Evolutionary conservation across 2,888 invertebrate species (phyloP).

Genomic region (Pachycephus smyrnensis): DNA sequence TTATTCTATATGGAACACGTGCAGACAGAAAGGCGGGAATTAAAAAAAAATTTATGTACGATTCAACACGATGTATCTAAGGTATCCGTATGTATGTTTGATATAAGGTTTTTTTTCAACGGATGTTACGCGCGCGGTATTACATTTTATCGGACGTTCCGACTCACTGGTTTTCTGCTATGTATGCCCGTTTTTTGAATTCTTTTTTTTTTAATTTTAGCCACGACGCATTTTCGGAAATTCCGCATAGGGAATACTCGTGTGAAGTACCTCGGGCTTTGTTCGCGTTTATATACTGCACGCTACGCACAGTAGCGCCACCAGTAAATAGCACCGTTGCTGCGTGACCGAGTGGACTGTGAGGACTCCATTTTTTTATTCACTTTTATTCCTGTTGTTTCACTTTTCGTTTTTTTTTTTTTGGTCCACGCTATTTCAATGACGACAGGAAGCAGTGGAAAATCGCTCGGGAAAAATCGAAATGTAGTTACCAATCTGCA

Average conservation of each 20-base stretch:
- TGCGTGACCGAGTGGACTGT: neutral
- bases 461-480: slow-evolving; percentile 46
- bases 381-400: neutral
- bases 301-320: neutral
- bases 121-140: neutral
- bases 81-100: neutral
- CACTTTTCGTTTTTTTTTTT: no score
- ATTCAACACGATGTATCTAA: slow-evolving; percentile 8
- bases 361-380: neutral
- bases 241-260: neutral
- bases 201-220: neutral
- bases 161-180: neutral
- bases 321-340: neutral
- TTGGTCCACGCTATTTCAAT: neutral
- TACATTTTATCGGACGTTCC: neutral
- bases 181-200: neutral
- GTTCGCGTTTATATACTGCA: neutral
- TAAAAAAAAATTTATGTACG: slow-evolving; percentile 16
- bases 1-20: neutral
- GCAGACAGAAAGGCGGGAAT: neutral
- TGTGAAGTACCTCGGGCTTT: neutral
- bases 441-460: slow-evolving; percentile 15
- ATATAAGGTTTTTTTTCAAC: neutral
- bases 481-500: slow-evolving; percentile 56
- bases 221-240: neutral